phyloP scores from a whole-genome alignment of 1,140 invertebrate species.

The Plodia interpunctella region DNA sequence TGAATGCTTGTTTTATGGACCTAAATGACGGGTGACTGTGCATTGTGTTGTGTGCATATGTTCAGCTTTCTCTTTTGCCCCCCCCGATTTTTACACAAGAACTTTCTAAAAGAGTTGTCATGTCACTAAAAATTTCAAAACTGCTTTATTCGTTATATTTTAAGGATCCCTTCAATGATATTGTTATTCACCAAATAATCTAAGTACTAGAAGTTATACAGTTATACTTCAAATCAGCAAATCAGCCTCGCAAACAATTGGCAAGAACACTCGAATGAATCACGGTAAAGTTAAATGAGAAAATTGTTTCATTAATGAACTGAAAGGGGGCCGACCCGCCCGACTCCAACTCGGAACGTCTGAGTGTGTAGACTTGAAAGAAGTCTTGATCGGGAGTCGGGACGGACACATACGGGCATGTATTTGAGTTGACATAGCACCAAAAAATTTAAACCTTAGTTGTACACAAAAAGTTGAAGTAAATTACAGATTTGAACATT shows the following conservation, averaged over 20 bases:
- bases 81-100: slow-evolving; percentile 16
- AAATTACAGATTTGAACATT: no score
- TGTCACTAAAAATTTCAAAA: neutral
- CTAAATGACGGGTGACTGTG: slow-evolving; percentile 8
- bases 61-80: slow-evolving; percentile 23
- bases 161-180: no score
- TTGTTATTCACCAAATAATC: no score
- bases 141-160: no score
- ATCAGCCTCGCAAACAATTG: neutral
- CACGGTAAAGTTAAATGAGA: slow-evolving; percentile 19
- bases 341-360: neutral
- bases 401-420: neutral
- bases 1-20: neutral
- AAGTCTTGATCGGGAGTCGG: neutral
- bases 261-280: slow-evolving; percentile 1
- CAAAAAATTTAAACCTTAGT: no score
- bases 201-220: no score
- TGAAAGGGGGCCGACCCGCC: slow-evolving; percentile 11
- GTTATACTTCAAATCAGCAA: neutral
- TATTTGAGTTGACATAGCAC: slow-evolving; percentile 2
- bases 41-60: slow-evolving; percentile 10
- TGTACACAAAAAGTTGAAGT: no score
- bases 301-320: slow-evolving; percentile 25
- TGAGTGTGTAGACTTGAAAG: slow-evolving; percentile 4
- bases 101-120: slow-evolving; percentile 12